phyloP scores from a whole-genome alignment of 2,113 vertebrate genomes.

The Hiodon alosoides region DNA sequence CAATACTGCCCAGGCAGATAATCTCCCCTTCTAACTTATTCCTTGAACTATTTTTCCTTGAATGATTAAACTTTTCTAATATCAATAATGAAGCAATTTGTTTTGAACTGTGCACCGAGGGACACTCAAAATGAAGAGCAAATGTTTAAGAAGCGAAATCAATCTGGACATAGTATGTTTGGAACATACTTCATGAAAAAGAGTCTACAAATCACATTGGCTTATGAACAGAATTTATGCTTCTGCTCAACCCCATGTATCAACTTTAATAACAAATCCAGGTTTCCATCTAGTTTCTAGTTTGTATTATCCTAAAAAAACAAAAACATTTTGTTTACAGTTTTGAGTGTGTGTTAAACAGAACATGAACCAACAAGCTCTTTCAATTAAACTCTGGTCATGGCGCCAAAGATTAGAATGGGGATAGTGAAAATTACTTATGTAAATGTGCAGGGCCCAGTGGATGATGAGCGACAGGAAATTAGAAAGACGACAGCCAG shows the following conservation, averaged over 20 bases:
- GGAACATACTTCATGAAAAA: too few relatives aligned
- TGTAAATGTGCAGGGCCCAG: neutral
- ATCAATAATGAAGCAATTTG: neutral
- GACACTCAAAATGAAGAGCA: neutral
- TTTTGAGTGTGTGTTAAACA: neutral
- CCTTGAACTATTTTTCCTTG: neutral
- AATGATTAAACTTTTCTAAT: neutral
- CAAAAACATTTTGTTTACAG: too few relatives aligned
- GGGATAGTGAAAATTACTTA: neutral
- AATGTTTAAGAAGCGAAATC: neutral
- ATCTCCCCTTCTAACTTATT: neutral
- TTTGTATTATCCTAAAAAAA: neutral
- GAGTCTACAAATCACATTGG: too few relatives aligned
- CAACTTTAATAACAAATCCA: neutral
- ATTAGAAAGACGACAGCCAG: constrained; percentile 13
- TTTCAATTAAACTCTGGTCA: constrained; percentile 22
- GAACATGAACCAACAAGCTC: neutral
- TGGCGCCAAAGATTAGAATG: constrained; percentile 6
- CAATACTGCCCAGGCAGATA: constrained; percentile 1
- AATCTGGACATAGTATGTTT: neutral
- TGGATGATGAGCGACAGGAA: constrained; percentile 14
- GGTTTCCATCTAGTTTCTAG: neutral
- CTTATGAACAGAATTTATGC: too few relatives aligned
- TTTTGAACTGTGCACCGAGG: neutral
- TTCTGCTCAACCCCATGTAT: too few relatives aligned